phyloP scores from a whole-genome alignment of 2,888 invertebrate species.

The Macrophya annulata region DNA sequence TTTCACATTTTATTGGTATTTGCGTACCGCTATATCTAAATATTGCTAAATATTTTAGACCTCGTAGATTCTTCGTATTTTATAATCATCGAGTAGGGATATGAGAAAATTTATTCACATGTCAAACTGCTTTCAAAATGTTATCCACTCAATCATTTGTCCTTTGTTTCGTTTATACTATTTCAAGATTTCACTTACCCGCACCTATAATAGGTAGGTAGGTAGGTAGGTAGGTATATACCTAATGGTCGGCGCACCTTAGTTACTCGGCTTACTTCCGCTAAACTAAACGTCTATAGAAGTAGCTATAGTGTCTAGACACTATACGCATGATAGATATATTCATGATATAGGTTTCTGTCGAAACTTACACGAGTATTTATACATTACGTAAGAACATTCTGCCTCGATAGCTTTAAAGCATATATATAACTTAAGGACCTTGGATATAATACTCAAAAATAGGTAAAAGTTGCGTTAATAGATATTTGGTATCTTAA shows the following conservation, averaged over 20 bases:
- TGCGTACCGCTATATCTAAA: neutral
- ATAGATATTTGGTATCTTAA: neutral
- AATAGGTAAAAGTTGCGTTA: neutral
- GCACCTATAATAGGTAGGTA: neutral
- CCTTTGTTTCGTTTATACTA: neutral
- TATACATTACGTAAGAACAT: neutral
- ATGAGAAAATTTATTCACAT: slow-evolving; percentile 21
- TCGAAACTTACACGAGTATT: slow-evolving; percentile 11
- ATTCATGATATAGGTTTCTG: slow-evolving; percentile 7
- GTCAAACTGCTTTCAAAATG: neutral
- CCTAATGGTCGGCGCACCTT: neutral
- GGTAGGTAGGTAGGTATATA: neutral
- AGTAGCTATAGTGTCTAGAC: neutral
- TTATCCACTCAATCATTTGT: slow-evolving; percentile 1
- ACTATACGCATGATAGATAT: slow-evolving; percentile 11
- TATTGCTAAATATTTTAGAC: neutral
- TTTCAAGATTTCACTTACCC: slow-evolving; percentile 22
- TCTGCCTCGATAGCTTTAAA: neutral
- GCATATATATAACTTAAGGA: neutral
- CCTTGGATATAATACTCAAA: neutral
- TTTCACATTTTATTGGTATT: no score
- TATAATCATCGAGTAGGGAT: neutral
- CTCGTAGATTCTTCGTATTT: neutral
- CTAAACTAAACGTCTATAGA: neutral
- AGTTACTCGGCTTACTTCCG: neutral